phyloP scores from a whole-genome alignment of 1,140 invertebrate genomes.

The Drosophila teissieri region DNA sequence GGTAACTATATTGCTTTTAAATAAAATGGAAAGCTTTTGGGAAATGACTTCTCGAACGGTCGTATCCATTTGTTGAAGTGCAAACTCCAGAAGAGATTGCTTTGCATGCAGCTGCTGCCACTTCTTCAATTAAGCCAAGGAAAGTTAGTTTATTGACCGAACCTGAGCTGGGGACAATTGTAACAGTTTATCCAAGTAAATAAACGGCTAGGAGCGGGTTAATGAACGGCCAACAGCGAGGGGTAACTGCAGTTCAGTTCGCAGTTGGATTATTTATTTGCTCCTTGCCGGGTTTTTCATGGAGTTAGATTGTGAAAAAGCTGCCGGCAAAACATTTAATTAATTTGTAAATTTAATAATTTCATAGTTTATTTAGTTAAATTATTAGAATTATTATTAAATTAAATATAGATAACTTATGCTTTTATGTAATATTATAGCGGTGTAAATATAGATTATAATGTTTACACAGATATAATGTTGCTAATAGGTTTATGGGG shows the following conservation, averaged over 20 bases:
- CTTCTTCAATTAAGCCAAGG: conserved; percentile 54
- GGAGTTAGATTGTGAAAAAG: conserved; percentile 7
- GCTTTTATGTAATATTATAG: too few relatives aligned
- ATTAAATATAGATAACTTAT: too few relatives aligned
- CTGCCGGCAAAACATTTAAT: background rate
- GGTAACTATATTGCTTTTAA: too few relatives aligned
- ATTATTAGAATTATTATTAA: too few relatives aligned
- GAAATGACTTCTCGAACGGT: background rate
- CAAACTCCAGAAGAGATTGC: conserved; percentile 8
- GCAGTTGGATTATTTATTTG: conserved; percentile 28
- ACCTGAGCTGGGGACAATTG: conserved; percentile 51
- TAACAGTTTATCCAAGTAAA: conserved; percentile 52
- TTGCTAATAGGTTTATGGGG: too few relatives aligned
- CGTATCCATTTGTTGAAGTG: conserved; percentile 1
- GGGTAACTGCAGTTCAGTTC: conserved; percentile 12
- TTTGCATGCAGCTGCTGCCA: conserved; percentile 31
- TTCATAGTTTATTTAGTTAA: too few relatives aligned
- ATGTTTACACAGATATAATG: too few relatives aligned
- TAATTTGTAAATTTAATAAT: background rate
- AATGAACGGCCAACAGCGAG: conserved; percentile 26
- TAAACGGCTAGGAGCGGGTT: conserved; percentile 25
- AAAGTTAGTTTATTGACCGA: conserved; percentile 54
- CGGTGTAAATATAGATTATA: too few relatives aligned
- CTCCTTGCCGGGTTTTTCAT: conserved; percentile 14
- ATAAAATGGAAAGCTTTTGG: too few relatives aligned